Evolutionary conservation across 2,888 invertebrate genomes (phyloP), one percentile per base, ranked within the genome.

Genomic region (Arrhopalites spinosus): DNA sequence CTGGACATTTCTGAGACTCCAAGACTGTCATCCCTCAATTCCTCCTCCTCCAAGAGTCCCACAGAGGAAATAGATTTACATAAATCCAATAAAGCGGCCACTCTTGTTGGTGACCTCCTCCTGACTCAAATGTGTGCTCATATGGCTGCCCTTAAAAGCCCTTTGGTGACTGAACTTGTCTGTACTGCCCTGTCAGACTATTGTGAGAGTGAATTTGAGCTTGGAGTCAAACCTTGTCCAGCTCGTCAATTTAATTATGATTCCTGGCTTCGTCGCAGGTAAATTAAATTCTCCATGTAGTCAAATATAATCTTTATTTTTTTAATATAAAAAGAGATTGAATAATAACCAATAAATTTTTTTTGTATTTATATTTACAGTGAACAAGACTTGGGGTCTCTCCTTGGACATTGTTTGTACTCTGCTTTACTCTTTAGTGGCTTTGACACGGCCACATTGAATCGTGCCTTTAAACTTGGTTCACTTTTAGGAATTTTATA

Each of bases 191-290:
- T 77, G 17, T 50, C 67, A 11, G 74, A 77, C 25, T 77, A 61
- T 56, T 77, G 77, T 45, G 77, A 77, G 59, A 71, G 74, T 59
- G 77, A 77, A 70, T 77, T 77, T 63, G 50, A 70, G 2, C 64
- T 77, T 25, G 70, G 74, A 15, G 25, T 74, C 2, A 66, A 64
- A 47, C n/a, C 47, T 7, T 17, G 20, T 8, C 29, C 68, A 13
- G 36, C 66, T 29, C 30, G 50, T 50, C 25, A 66, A 13, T 77
- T 70, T 59, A 53, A 25, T 2, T 64, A 70, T 66, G 67, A 77
- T 8, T 50, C 70, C 15, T 77, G 74, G 74, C 23, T 77, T 15
- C 8, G 17, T n/a, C 43, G 74, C 23, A n/a, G n/a, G n/a, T n/a
- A n/a, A n/a, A n/a, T n/a, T n/a, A n/a, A n/a, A n/a, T n/a, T n/a